These are phyloP conservation scores for Drosophila stalkeri DNA, from an alignment of 2,888 invertebrate species.

Conservation along the genomic window DNA sequence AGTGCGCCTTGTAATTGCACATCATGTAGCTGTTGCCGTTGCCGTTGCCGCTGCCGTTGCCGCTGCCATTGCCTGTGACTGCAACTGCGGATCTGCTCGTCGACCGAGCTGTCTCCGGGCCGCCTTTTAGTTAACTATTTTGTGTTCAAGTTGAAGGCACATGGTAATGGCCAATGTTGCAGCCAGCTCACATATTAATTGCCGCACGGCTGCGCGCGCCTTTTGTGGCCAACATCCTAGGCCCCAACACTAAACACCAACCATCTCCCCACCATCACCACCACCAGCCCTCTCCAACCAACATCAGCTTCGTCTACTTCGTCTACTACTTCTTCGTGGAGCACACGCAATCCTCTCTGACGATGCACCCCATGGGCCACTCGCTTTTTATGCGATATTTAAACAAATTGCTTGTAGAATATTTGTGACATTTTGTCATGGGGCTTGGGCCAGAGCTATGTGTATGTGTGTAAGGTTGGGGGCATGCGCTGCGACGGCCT, in stretches of 20 bases:
- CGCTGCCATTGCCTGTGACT: conserved; percentile 39
- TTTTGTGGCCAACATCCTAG: conserved; percentile 65
- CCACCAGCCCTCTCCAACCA: not conserved
- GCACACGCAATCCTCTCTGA: conserved; percentile 61
- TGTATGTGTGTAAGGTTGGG: conserved; percentile 22
- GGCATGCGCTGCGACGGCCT: conserved; percentile 46
- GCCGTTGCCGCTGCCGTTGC: conserved; percentile 60
- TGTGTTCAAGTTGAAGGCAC: conserved; percentile 81
- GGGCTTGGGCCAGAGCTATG: conserved; percentile 36
- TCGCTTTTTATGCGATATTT: conserved; percentile 79
- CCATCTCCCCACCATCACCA: not conserved
- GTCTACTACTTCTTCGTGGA: conserved; percentile 10
- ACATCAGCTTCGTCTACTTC: not conserved
- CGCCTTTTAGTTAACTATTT: conserved; percentile 82
- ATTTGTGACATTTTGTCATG: conserved; percentile 81
- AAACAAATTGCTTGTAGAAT: conserved; percentile 82
- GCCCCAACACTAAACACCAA: conserved; percentile 3
- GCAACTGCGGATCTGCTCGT: conserved; percentile 37
- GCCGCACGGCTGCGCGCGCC: conserved; percentile 82
- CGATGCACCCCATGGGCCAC: conserved; percentile 61
- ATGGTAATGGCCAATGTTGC: conserved; percentile 81
- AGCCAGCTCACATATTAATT: conserved; percentile 80
- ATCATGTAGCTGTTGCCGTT: conserved; percentile 65
- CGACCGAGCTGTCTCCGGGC: conserved; percentile 24
- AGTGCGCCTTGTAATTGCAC: conserved; percentile 65